These are phyloP conservation scores for Drosophila triauraria DNA, from an alignment of 1,140 invertebrate genomes.

Conservation along the genomic window DNA sequence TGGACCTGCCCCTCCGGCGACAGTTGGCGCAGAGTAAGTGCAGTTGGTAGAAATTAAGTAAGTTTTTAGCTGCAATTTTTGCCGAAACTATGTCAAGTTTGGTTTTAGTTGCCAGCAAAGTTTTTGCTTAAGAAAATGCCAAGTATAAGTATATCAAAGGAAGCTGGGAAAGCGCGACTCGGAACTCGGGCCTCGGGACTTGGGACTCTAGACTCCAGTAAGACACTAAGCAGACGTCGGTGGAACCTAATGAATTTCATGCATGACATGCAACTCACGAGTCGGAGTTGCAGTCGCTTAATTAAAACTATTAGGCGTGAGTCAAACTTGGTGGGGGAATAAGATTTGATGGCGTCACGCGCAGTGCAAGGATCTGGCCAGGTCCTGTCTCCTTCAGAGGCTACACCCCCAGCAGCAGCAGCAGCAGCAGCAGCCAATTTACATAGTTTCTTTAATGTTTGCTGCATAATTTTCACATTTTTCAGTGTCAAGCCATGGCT, in stretches of 20 bases:
- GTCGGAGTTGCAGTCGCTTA: constrained; percentile 66
- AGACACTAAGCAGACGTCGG: constrained; percentile 61
- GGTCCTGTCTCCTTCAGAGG: constrained; percentile 6
- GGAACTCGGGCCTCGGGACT: not conserved
- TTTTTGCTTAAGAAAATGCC: constrained; percentile 78
- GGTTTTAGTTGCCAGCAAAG: constrained; percentile 81
- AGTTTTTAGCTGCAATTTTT: constrained; percentile 84
- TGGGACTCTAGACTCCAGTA: constrained; percentile 5
- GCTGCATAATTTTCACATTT: constrained; percentile 84
- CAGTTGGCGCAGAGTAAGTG: constrained; percentile 76
- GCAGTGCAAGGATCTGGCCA: no score
- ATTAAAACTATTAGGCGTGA: constrained; percentile 81
- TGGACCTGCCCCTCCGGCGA: constrained; percentile 25
- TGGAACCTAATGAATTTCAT: constrained; percentile 80
- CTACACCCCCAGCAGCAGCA: constrained; percentile 20
- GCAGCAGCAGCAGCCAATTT: constrained; percentile 68
- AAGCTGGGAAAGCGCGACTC: constrained; percentile 34
- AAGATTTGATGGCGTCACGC: constrained; percentile 53
- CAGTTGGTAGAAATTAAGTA: constrained; percentile 82
- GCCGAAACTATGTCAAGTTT: constrained; percentile 82
- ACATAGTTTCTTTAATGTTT: constrained; percentile 83
- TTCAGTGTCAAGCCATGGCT: constrained; percentile 80
- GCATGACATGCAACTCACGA: constrained; percentile 73
- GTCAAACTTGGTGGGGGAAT: constrained; percentile 55
- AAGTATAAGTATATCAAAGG: constrained; percentile 74